Conservation (phyloP, 2,113 vertebrate species). For the Phainopepla nitens region DNA sequence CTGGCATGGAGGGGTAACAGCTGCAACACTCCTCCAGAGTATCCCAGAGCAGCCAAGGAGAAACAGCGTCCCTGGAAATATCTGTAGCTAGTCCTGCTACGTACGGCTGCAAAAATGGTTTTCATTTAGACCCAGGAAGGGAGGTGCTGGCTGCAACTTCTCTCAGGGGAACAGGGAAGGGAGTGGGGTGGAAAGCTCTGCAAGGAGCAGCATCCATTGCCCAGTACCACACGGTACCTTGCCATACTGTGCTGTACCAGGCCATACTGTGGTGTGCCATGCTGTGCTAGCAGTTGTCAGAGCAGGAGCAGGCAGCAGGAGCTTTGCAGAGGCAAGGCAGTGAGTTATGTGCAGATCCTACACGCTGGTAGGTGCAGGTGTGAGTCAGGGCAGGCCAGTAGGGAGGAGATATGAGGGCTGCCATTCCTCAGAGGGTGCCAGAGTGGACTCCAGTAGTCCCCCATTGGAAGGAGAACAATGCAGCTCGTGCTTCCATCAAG, state of each 20-base stretch:
- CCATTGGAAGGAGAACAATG: background rate
- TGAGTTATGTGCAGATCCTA: background rate
- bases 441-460: accelerated
- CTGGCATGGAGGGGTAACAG: background rate
- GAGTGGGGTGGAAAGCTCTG: background rate
- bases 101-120: slow-evolving; percentile 21
- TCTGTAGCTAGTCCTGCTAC: background rate
- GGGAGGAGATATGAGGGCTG: background rate
- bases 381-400: background rate
- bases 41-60: background rate
- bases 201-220: background rate
- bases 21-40: background rate
- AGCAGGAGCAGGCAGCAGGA: background rate
- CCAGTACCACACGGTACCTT: accelerated
- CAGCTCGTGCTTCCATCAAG: accelerated
- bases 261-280: background rate
- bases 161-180: slow-evolving; percentile 24
- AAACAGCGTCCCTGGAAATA: background rate
- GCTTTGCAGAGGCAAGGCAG: background rate
- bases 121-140: slow-evolving; percentile 56
- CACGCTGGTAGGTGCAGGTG: background rate
- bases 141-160: slow-evolving; percentile 18
- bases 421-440: background rate
- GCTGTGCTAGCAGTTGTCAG: background rate
- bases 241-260: background rate